phyloP scores from a whole-genome alignment of 2,888 invertebrate species.

The Agonopterix subpropinquella region DNA sequence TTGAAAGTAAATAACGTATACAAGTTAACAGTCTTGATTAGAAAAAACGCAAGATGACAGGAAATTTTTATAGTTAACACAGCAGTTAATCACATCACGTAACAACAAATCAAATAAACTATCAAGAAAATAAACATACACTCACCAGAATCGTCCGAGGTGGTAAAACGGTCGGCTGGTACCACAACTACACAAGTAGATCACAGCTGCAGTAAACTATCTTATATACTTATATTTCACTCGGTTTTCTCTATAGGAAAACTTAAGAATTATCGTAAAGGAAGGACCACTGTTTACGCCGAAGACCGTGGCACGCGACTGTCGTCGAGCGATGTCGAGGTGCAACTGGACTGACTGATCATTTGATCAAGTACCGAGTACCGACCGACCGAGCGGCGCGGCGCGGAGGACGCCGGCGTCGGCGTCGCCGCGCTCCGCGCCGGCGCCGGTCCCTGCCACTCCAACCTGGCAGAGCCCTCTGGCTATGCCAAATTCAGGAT shows the following conservation, averaged over 20 bases:
- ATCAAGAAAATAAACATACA: constrained; percentile 25
- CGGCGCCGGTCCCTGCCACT: not conserved
- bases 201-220: constrained; percentile 15
- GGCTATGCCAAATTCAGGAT: no score
- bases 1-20: no score
- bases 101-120: constrained; percentile 48
- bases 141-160: constrained; percentile 35
- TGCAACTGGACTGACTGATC: constrained; percentile 31
- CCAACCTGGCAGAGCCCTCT: no score
- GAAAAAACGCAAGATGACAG: no score
- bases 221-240: constrained; percentile 50
- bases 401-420: not conserved
- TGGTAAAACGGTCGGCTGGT: constrained; percentile 15
- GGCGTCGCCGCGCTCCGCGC: not conserved
- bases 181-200: not conserved
- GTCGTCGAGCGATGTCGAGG: constrained; percentile 18
- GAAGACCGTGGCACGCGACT: constrained; percentile 15
- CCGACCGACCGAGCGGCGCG: not conserved
- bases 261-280: constrained; percentile 49
- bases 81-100: constrained; percentile 14
- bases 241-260: constrained; percentile 62
- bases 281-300: not conserved
- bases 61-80: not conserved
- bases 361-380: not conserved
- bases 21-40: no score